Base-by-base conservation (phyloP, 2,888 invertebrate species). In the Agrochola circellaris region DNA sequence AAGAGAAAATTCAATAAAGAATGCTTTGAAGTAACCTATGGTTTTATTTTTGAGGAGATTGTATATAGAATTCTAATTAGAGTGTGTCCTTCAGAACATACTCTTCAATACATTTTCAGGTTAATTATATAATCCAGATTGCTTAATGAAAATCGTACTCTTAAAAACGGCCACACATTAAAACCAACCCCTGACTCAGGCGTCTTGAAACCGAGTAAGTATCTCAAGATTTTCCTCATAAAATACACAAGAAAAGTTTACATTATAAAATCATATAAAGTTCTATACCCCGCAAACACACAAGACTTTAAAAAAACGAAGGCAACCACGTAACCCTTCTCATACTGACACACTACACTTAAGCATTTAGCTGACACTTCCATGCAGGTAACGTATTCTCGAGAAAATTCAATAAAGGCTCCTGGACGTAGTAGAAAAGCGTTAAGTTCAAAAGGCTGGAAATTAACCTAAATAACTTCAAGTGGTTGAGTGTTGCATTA, bases 381-480 rank as follows among this genome's bases (percentile, higher is more conserved):
- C 66, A 54, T 64, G 30, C 64, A 77, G 73, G 77, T 83, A 71
- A 75, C 72, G 76, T 75, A 73, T 72, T 62, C 68, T 80, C 78
- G 79, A 86, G 87, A 77, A 90, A 90, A 92, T 90, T 92, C 83
- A 91, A 93, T 92, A 89, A 90, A 88, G 88, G 77, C 82, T 83
- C 79, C 87, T 84, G 87, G 85, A 81, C 83, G 89, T 83, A 84
- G 81, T 73, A 77, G 84, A 87, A 89, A 86, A 87, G 85, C 82
- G 88, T 88, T 86, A 85, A 86, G 87, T 87, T 92, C 89, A 90
- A 91, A 90, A 92, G 90, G 90, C 87, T 84, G 92, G 91, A 92
- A 91, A 93, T 93, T 93, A 93, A 93, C 93, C 92, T 90, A 89
- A 92, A 94, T 94, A 92, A 88, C 90, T 88, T 77, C 82, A 88